Evolutionary conservation across 2,113 vertebrate species (phyloP).

Genomic region (Piprites chloris): DNA sequence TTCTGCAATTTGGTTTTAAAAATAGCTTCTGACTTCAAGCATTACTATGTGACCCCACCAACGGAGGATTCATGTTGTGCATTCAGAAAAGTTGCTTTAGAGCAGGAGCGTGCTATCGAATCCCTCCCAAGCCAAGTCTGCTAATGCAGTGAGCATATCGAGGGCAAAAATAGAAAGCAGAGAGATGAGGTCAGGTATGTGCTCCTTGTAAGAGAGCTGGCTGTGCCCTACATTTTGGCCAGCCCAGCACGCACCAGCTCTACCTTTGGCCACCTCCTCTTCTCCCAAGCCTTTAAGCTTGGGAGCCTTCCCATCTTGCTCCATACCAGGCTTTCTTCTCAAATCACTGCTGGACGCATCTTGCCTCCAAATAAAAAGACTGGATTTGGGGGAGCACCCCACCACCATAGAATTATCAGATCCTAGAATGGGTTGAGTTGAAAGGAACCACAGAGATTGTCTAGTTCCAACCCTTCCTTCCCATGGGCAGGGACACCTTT

Average conservation of each 20-base stretch:
- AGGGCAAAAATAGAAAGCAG: constrained; percentile 29
- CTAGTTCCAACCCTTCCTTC: not conserved
- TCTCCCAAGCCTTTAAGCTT: not conserved
- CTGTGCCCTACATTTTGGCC: not conserved
- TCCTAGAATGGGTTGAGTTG: not conserved
- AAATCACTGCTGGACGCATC: accelerated
- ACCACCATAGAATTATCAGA: not conserved
- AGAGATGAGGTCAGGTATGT: constrained; percentile 30
- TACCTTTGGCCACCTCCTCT: not conserved
- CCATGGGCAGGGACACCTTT: not conserved
- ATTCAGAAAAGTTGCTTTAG: constrained; percentile 41
- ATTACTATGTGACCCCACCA: constrained; percentile 53
- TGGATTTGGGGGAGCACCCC: not conserved
- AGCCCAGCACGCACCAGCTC: not conserved
- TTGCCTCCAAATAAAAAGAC: not conserved
- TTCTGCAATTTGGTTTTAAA: constrained; percentile 51
- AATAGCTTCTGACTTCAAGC: constrained; percentile 64
- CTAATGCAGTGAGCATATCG: not conserved
- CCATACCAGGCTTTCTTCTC: not conserved
- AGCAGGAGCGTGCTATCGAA: constrained; percentile 35
- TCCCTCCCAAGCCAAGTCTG: not conserved
- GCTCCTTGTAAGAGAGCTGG: not conserved
- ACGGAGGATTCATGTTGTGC: constrained; percentile 8
- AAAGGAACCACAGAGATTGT: not conserved
- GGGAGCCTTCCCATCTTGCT: not conserved